Percentiles rank a stretch among this genome's conserved stretches.
phyloP scores from a whole-genome alignment of 2,888 invertebrate genomes.

The Enchytraeus crypticus region DNA sequence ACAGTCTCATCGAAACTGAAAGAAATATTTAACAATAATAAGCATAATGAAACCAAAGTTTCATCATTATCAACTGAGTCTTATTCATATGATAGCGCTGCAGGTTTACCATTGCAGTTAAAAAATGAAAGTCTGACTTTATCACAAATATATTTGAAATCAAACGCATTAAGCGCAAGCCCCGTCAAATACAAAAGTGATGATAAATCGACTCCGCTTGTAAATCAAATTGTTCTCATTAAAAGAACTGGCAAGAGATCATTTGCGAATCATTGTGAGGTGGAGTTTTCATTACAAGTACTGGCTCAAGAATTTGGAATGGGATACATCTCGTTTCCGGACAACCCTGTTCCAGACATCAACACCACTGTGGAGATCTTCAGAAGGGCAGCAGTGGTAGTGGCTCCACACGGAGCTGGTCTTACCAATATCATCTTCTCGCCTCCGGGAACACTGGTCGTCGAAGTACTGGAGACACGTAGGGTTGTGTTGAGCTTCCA shows the following conservation, averaged over 20 bases:
- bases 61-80: too few species aligned
- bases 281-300: conserved; percentile 3
- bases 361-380: conserved; percentile 21
- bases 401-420: too few species aligned
- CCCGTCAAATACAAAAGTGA: background rate
- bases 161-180: too few species aligned
- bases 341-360: conserved; percentile 21
- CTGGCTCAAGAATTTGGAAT: conserved; percentile 10
- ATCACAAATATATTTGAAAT: too few species aligned
- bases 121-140: too few species aligned
- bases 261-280: conserved; percentile 4
- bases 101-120: too few species aligned
- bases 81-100: too few species aligned
- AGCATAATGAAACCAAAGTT: too few species aligned
- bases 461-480: too few species aligned
- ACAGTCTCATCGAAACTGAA: too few species aligned
- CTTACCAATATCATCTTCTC: conserved; percentile 23
- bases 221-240: conserved; percentile 16
- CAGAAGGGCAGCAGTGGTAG: conserved; percentile 18
- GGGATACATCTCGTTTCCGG: conserved; percentile 17
- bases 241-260: conserved; percentile 13
- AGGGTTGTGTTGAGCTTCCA: too few species aligned
- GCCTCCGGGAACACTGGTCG: conserved; percentile 19
- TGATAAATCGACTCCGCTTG: background rate
- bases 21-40: too few species aligned